Base-by-base conservation (phyloP, 2,113 vertebrate genomes). In the Microtus richardsoni region DNA sequence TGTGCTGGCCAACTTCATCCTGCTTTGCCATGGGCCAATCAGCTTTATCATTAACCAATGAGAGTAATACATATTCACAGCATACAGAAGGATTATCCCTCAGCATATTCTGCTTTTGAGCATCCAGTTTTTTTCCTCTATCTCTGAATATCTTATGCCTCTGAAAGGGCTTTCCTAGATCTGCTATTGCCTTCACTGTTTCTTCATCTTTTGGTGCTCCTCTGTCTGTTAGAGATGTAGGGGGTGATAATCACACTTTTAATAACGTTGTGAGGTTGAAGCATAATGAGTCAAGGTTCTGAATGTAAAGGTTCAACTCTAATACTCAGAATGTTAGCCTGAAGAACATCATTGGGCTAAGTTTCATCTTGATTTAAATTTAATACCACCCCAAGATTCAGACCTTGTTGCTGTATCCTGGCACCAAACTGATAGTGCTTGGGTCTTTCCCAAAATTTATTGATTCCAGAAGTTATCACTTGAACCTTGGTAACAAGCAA, bases 261-360 rank as follows among this genome's bases (percentile, higher is more conserved):
- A 96, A 64, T 68, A 86, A 52, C 8, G 36, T 83, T 28, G 73
- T 41, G 36, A 58, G 68, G 21, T 33, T 71, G 79, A 93, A 87
- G 82, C 28, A 91, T 5, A 49, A 7, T 0, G 10, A 77, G 3
- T 89, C 60, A 85, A n/a, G 47, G 21, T 71, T 12, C 58, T 49
- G 13, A 88, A 95, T 85, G 75, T 60, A 73, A 73, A 93, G 58
- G 30, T 70, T 86, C 44, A 75, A 66, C 41, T 88, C 62, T 82
- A 49, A 68, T 77, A 52, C 8, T 95, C 58, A 68, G 75, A 75
- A 92, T 3, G 66, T 16, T 88, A 19, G 79, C 7, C n/a, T 89
- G n/a, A 86, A 88, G 36, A 92, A 62, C 39, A 74, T 26, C 8
- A 22, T 58, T 75, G 90, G 39, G 21, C 58, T 91, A 19, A 4